These are phyloP conservation scores for Apis florea DNA, from an alignment of 1,140 invertebrate genomes.

Conservation along the genomic window DNA sequence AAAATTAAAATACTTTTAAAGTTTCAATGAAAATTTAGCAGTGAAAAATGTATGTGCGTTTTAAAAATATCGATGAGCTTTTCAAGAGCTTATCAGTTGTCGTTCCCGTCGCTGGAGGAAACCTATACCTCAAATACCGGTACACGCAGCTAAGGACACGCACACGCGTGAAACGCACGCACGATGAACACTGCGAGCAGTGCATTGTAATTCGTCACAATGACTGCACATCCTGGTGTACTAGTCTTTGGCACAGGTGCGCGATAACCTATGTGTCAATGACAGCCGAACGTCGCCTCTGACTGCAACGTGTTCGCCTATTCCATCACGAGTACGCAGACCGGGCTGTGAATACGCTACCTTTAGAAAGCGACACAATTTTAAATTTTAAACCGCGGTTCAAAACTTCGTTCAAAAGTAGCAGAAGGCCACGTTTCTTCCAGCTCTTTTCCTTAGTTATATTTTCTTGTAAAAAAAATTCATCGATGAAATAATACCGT, in stretches of 20 bases:
- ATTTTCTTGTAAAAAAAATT: too few relatives aligned
- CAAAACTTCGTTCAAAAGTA: not conserved
- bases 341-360: not conserved
- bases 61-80: too few relatives aligned
- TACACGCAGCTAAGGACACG: not conserved
- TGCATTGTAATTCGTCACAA: conserved; percentile 74
- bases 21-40: too few relatives aligned
- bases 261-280: conserved; percentile 70
- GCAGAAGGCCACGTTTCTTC: not conserved
- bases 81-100: too few relatives aligned
- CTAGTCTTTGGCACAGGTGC: conserved; percentile 69
- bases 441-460: too few relatives aligned
- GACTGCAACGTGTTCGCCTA: conserved; percentile 37
- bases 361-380: conserved; percentile 41
- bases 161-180: conserved; percentile 47
- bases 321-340: not conserved
- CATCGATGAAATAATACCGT: too few relatives aligned
- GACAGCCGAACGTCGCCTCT: conserved; percentile 54
- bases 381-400: not conserved
- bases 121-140: conserved; percentile 12
- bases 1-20: too few relatives aligned
- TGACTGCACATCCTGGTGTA: conserved; percentile 73
- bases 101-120: not conserved
- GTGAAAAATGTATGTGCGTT: too few relatives aligned
- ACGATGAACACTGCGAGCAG: conserved; percentile 47